Percentiles rank a stretch among this genome's conserved stretches.
Evolutionary conservation across 2,113 vertebrate species (phyloP).

Genomic region (Dicaeum eximium): DNA sequence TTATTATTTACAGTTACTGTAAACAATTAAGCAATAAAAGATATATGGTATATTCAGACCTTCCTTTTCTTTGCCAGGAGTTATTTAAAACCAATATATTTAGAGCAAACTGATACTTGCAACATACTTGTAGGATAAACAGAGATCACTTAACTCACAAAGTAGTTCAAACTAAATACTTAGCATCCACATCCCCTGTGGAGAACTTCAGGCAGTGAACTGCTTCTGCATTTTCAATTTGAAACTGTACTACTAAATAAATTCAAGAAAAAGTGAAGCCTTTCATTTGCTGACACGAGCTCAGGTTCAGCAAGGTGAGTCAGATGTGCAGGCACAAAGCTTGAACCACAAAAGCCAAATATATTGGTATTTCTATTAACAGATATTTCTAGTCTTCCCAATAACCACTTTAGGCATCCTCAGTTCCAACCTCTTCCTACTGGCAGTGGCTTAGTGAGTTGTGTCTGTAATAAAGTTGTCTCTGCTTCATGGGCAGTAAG

Average conservation of each 20-base stretch:
- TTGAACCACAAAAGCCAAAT: neutral
- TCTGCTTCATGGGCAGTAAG: neutral
- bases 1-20: slow-evolving; percentile 13
- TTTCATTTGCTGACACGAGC: neutral
- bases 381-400: slow-evolving; percentile 45
- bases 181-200: neutral
- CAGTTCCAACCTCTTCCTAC: neutral
- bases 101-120: neutral
- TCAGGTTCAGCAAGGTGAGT: neutral
- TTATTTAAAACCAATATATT: slow-evolving; percentile 8
- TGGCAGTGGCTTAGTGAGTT: neutral
- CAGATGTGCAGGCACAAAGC: neutral
- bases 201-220: neutral
- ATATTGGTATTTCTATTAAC: neutral
- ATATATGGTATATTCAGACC: neutral
- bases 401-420: slow-evolving; percentile 13
- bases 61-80: slow-evolving; percentile 20
- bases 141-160: neutral
- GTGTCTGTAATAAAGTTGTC: neutral
- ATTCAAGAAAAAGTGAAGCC: neutral
- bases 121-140: neutral
- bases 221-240: neutral
- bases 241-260: neutral
- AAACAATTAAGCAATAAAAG: slow-evolving; percentile 36
- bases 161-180: neutral